These are phyloP conservation scores for Tamandua tetradactyla DNA, from an alignment of 2,797 vertebrate genomes.

Conservation along the genomic window DNA sequence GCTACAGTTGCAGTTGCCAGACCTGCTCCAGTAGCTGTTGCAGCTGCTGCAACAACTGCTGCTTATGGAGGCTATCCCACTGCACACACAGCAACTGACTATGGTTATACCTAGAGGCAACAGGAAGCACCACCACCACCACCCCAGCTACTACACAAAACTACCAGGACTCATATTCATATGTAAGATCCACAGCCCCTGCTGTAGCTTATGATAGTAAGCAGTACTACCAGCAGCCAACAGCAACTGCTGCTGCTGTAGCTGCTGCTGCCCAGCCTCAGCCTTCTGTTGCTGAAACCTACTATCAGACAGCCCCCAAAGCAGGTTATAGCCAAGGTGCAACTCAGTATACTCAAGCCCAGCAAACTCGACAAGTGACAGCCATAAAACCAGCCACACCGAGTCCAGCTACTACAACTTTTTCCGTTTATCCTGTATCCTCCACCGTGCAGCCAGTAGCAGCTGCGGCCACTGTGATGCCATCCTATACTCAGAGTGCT, in stretches of 20 bases:
- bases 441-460: conserved; percentile 96
- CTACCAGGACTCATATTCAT: conserved; percentile 98
- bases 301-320: conserved; percentile 98
- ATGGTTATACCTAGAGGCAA: conserved; percentile 95
- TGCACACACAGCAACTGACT: conserved; percentile 93
- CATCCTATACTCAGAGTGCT: conserved; percentile 97
- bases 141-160: conserved; percentile 97
- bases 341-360: conserved; percentile 96
- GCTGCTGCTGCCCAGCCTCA: conserved; percentile 94
- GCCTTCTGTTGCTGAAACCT: conserved; percentile 95
- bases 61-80: conserved; percentile 96
- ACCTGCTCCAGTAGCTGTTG: conserved; percentile 94
- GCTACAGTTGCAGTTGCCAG: conserved; percentile 95
- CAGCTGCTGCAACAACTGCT: conserved; percentile 93
- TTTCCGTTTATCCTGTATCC: conserved; percentile 98
- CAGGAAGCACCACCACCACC: conserved; percentile 97
- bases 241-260: conserved; percentile 90
- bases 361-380: conserved; percentile 97
- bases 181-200: conserved; percentile 95
- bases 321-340: conserved; percentile 96
- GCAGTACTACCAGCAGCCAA: conserved; percentile 98
- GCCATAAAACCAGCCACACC: conserved; percentile 98
- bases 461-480: conserved; percentile 94
- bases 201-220: conserved; percentile 97
- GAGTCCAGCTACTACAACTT: conserved; percentile 96